Evolutionary conservation across 1,140 invertebrate genomes (phyloP), one percentile per base, ranked within the genome.

Genomic region (Drosophila littoralis): DNA sequence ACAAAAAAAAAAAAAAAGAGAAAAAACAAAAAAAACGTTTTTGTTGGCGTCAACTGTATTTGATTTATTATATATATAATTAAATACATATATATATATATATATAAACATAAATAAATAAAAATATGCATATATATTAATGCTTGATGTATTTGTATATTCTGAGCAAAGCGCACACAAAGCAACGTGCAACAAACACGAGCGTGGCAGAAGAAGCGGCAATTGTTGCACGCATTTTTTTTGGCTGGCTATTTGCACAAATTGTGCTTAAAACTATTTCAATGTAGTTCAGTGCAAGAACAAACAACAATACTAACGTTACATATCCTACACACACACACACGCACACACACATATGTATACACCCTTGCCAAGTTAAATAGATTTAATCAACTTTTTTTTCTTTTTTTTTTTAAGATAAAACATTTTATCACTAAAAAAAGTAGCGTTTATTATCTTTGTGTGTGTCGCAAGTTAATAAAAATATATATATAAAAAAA

Each of bases 281-380:
- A 17, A 63, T 38, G 17, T 64, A 64, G 33, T 67, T 35, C 17
- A 54, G 28, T 65, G 64, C 45, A 67, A 13, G 2, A 48, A 51
- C 46, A 63, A 51, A 32, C 17, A 63, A 40, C 13, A 65, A 48
- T 42, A 67, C 40, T 32, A 46, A 72, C 33, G 51, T 55, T 15
- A 74, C 71, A 74, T 74, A 74, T 74, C 71, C 71, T 61, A 58
- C 12, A 60, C 28, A 48, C 71, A 68, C 50, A 60, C 32, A 60
- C 32, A 45, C 40, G 45, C 35, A 60, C 15, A 60, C 32, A 46
- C 33, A 61, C 7, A 50, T 32, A 12, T 50, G 36, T 35, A 72
- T 13, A 42, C 35, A 59, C 35, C 64, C 55, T 60, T 74, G 65
- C 57, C 71, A 69, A 61, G 65, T 69, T 67, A 40, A 68, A 46